Percentiles rank a stretch among this genome's conserved stretches.
phyloP scores from a whole-genome alignment of 1,140 invertebrate species.

The Macrobrachium nipponense region DNA sequence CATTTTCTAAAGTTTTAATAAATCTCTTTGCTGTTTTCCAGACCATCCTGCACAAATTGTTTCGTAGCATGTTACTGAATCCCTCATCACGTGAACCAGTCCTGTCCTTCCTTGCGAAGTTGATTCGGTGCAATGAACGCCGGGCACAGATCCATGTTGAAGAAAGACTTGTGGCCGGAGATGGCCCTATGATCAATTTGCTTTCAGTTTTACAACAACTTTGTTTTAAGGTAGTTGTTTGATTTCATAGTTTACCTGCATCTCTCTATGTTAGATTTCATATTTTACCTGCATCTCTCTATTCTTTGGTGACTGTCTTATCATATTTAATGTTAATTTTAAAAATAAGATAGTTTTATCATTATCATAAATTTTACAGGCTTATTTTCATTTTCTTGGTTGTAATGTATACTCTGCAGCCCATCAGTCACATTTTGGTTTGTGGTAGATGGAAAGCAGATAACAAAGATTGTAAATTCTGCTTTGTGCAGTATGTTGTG shows the following conservation, averaged over 20 bases:
- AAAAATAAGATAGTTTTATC: too few species aligned
- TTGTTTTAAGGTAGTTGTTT: conserved; percentile 77
- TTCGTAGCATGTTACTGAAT: conserved; percentile 87
- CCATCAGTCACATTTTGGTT: too few species aligned
- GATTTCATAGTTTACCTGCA: background rate
- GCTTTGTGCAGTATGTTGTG: too few species aligned
- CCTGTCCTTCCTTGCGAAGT: conserved; percentile 81
- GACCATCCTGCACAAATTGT: conserved; percentile 81
- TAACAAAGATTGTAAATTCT: too few species aligned
- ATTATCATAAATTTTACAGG: too few species aligned
- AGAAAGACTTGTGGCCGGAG: conserved; percentile 85
- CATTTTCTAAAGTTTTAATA: too few species aligned
- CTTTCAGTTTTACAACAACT: conserved; percentile 90
- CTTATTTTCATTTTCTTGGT: too few species aligned
- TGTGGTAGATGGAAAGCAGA: too few species aligned
- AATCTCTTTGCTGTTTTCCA: conserved; percentile 65
- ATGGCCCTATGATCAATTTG: conserved; percentile 95
- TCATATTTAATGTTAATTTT: background rate
- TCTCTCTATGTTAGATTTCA: background rate
- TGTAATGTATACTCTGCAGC: too few species aligned
- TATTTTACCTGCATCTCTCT: background rate
- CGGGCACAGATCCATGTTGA: conserved; percentile 87
- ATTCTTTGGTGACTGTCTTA: background rate
- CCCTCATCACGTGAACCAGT: conserved; percentile 79
- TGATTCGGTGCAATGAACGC: conserved; percentile 86